Percentiles rank a stretch among this genome's conserved stretches.
Conservation (phyloP, 2,113 vertebrate species). For the Indicator maculatus region DNA sequence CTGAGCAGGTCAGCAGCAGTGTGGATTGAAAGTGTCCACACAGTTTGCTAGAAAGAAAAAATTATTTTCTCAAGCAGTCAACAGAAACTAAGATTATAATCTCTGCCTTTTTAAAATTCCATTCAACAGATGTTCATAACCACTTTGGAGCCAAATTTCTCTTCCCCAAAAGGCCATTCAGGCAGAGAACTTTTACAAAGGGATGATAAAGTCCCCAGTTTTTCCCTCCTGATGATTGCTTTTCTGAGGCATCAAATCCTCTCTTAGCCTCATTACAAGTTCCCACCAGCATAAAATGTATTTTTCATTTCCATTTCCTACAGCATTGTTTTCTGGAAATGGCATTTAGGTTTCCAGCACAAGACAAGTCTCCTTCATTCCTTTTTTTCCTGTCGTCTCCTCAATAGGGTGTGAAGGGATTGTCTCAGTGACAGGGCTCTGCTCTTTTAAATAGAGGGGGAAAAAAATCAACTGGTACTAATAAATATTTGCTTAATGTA, state of each 20-base stretch:
- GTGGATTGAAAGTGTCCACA: not conserved
- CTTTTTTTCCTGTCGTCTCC: conserved; percentile 18
- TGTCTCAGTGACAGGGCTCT: not conserved
- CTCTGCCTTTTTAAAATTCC: conserved; percentile 54
- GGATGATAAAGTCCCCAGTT: conserved; percentile 29
- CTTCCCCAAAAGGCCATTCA: conserved; percentile 55
- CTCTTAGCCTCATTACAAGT: conserved; percentile 62
- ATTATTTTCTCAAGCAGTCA: conserved; percentile 1
- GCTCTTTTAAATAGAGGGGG: not conserved
- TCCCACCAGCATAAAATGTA: conserved; percentile 57
- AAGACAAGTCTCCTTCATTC: conserved; percentile 1
- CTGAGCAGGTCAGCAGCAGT: not conserved
- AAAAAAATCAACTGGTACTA: not conserved
- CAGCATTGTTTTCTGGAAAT: conserved; percentile 50
- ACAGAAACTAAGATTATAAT: conserved; percentile 59
- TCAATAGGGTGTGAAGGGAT: not conserved
- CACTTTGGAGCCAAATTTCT: conserved; percentile 57
- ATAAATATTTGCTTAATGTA: conserved; percentile 53
- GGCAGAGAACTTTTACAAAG: conserved; percentile 47
- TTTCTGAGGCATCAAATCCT: conserved; percentile 58
- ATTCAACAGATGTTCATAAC: conserved; percentile 63
- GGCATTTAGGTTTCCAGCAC: conserved; percentile 4
- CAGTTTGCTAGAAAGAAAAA: not conserved
- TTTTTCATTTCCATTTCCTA: conserved; percentile 58
- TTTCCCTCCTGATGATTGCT: conserved; percentile 35